A percentile compares a stretch with the other conserved stretches of the same genome.
These are phyloP conservation scores for Lycaena phlaeas DNA, from an alignment of 2,888 invertebrate genomes.

Conservation along the genomic window DNA sequence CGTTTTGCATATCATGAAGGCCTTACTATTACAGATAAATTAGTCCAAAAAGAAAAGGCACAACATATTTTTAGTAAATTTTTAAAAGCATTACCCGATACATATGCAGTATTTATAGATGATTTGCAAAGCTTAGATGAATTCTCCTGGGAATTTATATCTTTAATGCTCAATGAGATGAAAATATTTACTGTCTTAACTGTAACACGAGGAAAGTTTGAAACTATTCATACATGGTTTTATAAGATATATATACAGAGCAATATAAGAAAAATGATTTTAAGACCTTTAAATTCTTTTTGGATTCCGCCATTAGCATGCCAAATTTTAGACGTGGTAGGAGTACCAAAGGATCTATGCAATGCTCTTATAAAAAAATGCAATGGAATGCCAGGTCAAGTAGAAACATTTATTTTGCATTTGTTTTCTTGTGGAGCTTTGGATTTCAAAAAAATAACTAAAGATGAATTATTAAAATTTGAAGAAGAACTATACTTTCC, in stretches of 20 bases:
- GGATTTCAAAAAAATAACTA: constrained; percentile 39
- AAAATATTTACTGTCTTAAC: constrained; percentile 49
- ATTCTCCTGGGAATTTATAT: constrained; percentile 54
- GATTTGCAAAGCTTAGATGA: constrained; percentile 64
- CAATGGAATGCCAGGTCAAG: constrained; percentile 64
- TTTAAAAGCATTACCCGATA: constrained; percentile 36
- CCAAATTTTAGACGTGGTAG: constrained; percentile 73
- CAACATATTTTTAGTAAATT: constrained; percentile 47
- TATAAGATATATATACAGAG: constrained; percentile 51
- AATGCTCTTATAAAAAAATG: constrained; percentile 55
- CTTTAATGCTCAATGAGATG: constrained; percentile 36
- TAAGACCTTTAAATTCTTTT: constrained; percentile 46
- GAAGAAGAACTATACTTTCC: constrained; percentile 51
- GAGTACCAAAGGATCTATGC: constrained; percentile 66
- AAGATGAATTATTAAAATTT: constrained; percentile 29
- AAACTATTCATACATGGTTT: constrained; percentile 45
- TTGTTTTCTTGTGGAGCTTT: constrained; percentile 61
- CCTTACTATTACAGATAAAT: constrained; percentile 42
- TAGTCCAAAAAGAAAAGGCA: constrained; percentile 44
- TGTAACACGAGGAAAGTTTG: constrained; percentile 51
- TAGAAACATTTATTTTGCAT: constrained; percentile 65
- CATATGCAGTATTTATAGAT: constrained; percentile 55
- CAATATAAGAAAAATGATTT: constrained; percentile 48
- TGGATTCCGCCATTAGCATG: constrained; percentile 70
- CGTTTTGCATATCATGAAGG: constrained; percentile 62